Conservation (phyloP, 2,113 vertebrate species). For the Toxotes chatareus region DNA sequence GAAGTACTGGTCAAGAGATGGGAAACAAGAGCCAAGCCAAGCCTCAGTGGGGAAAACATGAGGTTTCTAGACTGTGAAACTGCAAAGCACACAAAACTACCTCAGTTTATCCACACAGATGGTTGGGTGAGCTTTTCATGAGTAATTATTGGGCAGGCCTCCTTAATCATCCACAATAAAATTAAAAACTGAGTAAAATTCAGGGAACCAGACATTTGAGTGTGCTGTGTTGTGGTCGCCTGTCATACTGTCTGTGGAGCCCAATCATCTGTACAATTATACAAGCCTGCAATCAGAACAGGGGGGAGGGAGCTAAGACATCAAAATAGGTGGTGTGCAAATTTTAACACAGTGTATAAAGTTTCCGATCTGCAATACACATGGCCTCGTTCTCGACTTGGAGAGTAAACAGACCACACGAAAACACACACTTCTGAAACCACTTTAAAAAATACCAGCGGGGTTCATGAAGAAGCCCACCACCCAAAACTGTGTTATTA, state of each 20-base stretch:
- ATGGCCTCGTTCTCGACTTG: constrained; percentile 60
- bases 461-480: constrained; percentile 66
- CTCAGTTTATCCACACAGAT: constrained; percentile 81
- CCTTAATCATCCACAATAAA: constrained; percentile 82
- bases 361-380: constrained; percentile 74
- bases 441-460: constrained; percentile 71
- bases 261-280: constrained; percentile 79
- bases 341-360: constrained; percentile 73
- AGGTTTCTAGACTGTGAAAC: constrained; percentile 82
- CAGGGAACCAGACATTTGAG: constrained; percentile 72
- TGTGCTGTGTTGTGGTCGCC: constrained; percentile 76
- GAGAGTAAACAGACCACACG: constrained; percentile 76
- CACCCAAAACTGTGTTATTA: constrained; percentile 62
- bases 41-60: constrained; percentile 78
- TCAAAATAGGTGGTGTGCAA: constrained; percentile 74
- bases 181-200: constrained; percentile 76
- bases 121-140: constrained; percentile 79
- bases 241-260: constrained; percentile 70
- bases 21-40: constrained; percentile 72
- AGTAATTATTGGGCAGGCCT: constrained; percentile 81
- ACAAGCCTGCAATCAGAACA: constrained; percentile 75
- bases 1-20: constrained; percentile 81
- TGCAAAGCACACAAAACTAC: constrained; percentile 80
- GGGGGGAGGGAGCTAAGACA: constrained; percentile 65
- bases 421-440: constrained; percentile 75